Conservation (phyloP, 2,113 vertebrate species). For the Megaceryle torquata region DNA sequence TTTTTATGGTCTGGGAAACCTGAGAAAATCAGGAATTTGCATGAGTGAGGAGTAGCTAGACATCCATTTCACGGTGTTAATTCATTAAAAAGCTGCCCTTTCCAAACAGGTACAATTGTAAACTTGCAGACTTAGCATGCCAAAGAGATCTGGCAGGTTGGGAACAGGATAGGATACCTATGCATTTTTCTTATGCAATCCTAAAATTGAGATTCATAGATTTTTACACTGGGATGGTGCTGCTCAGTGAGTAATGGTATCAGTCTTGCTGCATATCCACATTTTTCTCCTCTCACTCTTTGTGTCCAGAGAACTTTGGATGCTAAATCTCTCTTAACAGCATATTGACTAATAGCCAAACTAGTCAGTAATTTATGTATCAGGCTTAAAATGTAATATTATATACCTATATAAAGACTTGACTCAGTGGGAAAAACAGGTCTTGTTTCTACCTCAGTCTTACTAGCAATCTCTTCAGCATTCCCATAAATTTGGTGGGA, state of each 20-base stretch:
- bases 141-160: not conserved
- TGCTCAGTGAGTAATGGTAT: not conserved
- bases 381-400: not conserved
- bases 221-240: not conserved
- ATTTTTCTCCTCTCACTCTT: not conserved
- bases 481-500: not conserved
- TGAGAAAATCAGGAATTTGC: not conserved
- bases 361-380: not conserved
- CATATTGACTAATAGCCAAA: not conserved
- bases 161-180: not conserved
- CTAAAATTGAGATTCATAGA: not conserved
- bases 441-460: not conserved
- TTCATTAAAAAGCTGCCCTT: not conserved
- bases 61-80: accelerated
- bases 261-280: not conserved
- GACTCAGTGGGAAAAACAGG: not conserved
- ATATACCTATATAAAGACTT: not conserved
- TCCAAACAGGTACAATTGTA: not conserved
- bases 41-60: not conserved
- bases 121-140: not conserved
- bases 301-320: not conserved
- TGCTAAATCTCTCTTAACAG: not conserved
- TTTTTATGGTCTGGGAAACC: not conserved
- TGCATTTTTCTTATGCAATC: not conserved
- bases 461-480: not conserved